Base-by-base conservation (phyloP, 2,888 invertebrate genomes). In the Notodonta dromedarius region DNA sequence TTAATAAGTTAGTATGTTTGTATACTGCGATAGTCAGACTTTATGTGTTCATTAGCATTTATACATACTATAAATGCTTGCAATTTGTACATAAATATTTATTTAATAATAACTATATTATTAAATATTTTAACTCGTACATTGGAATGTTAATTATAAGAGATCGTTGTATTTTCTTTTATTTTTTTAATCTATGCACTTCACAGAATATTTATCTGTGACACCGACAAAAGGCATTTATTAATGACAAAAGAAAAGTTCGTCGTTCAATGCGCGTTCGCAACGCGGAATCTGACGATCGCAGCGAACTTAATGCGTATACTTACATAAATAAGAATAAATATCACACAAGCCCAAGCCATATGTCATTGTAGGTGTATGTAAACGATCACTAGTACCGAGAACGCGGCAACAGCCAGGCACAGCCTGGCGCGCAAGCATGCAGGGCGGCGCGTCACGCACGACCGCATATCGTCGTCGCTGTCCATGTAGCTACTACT, bases 391-490 rank as follows among this genome's bases (percentile, higher is more conserved):
- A 94, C 81, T 75, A 94, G 83, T 59, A 94, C 82, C 55, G 94
- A 94, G 73, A 94, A 89, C 66, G 94, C 91, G 76, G 94, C 93
- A 68, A 94, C 86, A 65, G 93, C 94, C 55, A 94, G 88, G 74
- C 93, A 93, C 48, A 93, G 76, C 48, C 93, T 76, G 65, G 93
- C 89, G 65, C 90, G 86, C 70, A 93, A 78, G 78, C 89, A 87
- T 62, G 88, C 87, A 63, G 88, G 87, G 53, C 88, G 85, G 13
- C 84, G 80, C 39, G 83, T 72, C 32, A 77, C 83, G 71, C 77
- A 83, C 57, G 83, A 77, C 24, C 73, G 64, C 57, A 77, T 64
- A 53, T 74, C 77, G 66, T 82, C 83, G 58, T 87, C 87, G 60
- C 77, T 82, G 71, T 85, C 85, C 24, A 83, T 73, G 73, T 80